Conservation (phyloP, 2,888 invertebrate species). For the Hydroisotoma schaefferi region DNA sequence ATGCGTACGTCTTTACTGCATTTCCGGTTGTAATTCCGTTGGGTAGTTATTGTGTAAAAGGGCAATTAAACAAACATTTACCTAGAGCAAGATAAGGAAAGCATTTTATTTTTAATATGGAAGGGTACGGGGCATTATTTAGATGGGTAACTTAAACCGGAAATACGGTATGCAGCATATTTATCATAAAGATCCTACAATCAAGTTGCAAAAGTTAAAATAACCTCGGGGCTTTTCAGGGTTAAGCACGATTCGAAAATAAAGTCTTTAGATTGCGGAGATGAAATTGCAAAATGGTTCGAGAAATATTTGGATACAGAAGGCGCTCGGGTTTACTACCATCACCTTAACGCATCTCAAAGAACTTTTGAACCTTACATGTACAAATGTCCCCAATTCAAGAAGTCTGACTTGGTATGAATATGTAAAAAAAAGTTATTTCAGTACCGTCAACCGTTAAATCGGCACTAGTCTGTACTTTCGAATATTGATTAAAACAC, state of each 20-base stretch:
- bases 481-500: no score
- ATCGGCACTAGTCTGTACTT: background rate
- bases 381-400: slow-evolving; percentile 36
- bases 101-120: no score
- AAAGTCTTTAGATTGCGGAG: slow-evolving; percentile 68
- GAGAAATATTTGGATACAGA: slow-evolving; percentile 54
- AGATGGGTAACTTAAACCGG: no score
- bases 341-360: slow-evolving; percentile 33
- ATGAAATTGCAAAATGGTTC: slow-evolving; percentile 69
- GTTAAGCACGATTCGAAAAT: slow-evolving; percentile 54
- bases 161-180: background rate
- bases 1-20: no score
- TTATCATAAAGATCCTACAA: background rate
- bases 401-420: slow-evolving; percentile 36
- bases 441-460: background rate
- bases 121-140: no score
- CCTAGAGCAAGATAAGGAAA: no score
- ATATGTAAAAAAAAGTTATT: background rate
- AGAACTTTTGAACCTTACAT: slow-evolving; percentile 39
- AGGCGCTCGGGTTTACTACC: slow-evolving; percentile 26
- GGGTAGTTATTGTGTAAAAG: no score
- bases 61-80: no score
- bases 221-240: slow-evolving; percentile 45
- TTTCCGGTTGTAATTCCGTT: no score
- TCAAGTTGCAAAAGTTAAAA: background rate